Evolutionary conservation across 2,113 vertebrate genomes (phyloP).

Genomic region (Tyto alba): DNA sequence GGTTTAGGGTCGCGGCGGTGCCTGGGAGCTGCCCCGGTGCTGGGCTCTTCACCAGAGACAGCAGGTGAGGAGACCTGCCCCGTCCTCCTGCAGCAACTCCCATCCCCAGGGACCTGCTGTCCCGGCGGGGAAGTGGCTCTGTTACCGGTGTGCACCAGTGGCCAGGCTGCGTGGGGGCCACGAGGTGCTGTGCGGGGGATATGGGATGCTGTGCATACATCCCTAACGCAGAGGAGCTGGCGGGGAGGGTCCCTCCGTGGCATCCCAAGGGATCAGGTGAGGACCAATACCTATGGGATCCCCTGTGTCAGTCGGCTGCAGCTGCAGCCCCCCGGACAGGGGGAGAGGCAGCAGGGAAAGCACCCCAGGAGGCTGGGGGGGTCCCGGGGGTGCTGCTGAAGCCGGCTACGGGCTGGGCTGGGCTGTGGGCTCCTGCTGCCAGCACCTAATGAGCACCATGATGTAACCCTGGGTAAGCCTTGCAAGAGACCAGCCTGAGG

Average conservation of each 20-base stretch:
- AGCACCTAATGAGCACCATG: background rate
- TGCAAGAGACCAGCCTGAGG: background rate
- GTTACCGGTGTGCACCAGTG: background rate
- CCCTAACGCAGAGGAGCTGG: background rate
- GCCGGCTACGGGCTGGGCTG: background rate
- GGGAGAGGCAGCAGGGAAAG: background rate
- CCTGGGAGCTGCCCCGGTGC: background rate
- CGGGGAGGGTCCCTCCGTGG: accelerated
- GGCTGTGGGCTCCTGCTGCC: background rate
- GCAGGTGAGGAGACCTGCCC: accelerated
- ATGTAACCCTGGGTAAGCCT: constrained; percentile 26
- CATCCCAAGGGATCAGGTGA: background rate
- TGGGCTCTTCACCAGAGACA: background rate
- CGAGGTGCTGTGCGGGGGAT: background rate
- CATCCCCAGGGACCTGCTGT: background rate
- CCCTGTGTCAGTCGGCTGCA: accelerated
- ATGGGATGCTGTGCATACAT: background rate
- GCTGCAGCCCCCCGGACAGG: background rate
- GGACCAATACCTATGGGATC: background rate
- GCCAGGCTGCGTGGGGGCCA: background rate
- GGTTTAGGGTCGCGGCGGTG: background rate
- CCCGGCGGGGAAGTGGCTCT: accelerated
- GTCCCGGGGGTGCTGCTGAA: background rate
- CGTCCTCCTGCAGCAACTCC: background rate
- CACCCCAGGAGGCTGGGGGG: background rate